Base-by-base conservation (phyloP, 2,797 vertebrate genomes). In the Stomatorhinus walkeri region DNA sequence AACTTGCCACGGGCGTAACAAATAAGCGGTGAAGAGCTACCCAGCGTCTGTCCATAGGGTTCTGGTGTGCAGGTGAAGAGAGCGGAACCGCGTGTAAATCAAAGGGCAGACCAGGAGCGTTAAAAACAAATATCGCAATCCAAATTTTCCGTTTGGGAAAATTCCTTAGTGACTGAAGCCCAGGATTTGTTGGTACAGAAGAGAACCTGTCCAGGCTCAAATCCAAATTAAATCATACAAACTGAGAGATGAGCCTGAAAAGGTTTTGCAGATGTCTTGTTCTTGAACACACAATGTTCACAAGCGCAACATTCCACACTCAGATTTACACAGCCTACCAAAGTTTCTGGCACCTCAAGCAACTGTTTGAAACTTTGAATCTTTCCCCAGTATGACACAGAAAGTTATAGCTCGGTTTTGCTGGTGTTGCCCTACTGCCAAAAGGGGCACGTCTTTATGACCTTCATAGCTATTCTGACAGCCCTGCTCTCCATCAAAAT, bases 81-180 rank as follows among this genome's bases (percentile, higher is more conserved):
- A 81, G 76, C 32, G 40, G 76, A 81, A 81, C 76, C 19, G 40
- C 40, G 1, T n/a, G 40, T 81, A 81, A 81, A 81, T 81, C 76
- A 81, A 81, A 81, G 40, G 40, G 76, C 36, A 46, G 40, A 81
- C 40, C 76, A 81, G 76, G 40, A 46, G 40, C 19, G 19, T 51
- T 76, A 79, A 83, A 88, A 54, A 88, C 40, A 84, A 88, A 88
- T 79, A 59, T 24, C 76, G 43, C 79, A 61, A 54, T 51, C 40
- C 88, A 84, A 19, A 87, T 54, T 87, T 87, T 87, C 56, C 86
- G 6, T 87, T 40, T 12, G 8, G 54, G 40, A 43, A 64, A 32
- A 87, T 68, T 87, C 54, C 79, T 36, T 56, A 40, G 43, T 19
- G 12, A 88, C 51, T 19, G 32, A 48, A 81, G 72, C n/a, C 72